Conservation (phyloP, 2,888 invertebrate species). For the Spisula subtruncata region DNA sequence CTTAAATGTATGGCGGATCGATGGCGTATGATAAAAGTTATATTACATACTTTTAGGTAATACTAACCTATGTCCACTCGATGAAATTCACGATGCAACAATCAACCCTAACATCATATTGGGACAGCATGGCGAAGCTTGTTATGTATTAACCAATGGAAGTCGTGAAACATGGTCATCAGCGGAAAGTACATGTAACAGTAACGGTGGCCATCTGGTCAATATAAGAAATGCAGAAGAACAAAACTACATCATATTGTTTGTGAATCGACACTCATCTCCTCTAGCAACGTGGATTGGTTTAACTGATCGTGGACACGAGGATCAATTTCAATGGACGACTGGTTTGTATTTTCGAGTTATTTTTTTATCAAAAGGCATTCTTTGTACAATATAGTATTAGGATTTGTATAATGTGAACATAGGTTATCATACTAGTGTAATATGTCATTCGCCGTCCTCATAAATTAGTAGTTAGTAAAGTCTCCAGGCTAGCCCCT, state of each 20-base stretch:
- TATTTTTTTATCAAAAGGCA: too few species aligned
- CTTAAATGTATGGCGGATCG: too few species aligned
- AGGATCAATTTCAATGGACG: constrained; percentile 32
- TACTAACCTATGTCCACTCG: constrained; percentile 11
- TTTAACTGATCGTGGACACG: constrained; percentile 40
- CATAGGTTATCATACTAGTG: too few species aligned
- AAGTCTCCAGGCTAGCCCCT: too few species aligned
- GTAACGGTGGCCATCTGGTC: constrained; percentile 50
- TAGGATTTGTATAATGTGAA: too few species aligned
- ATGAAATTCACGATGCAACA: background rate
- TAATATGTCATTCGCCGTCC: too few species aligned
- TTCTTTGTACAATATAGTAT: too few species aligned
- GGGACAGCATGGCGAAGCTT: constrained; percentile 46
- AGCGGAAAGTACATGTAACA: constrained; percentile 39
- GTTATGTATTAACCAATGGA: constrained; percentile 52
- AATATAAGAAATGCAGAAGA: constrained; percentile 50
- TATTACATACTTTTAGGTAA: constrained; percentile 16
- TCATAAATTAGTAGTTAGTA: too few species aligned
- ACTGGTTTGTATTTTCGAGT: background rate
- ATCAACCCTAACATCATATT: background rate
- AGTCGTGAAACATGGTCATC: constrained; percentile 41
- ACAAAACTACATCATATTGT: constrained; percentile 47
- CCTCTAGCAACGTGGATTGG: constrained; percentile 56
- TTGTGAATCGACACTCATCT: constrained; percentile 42
- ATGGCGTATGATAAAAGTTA: too few species aligned